Conservation (phyloP, 2,888 invertebrate species). For the Drosophila falleni region DNA sequence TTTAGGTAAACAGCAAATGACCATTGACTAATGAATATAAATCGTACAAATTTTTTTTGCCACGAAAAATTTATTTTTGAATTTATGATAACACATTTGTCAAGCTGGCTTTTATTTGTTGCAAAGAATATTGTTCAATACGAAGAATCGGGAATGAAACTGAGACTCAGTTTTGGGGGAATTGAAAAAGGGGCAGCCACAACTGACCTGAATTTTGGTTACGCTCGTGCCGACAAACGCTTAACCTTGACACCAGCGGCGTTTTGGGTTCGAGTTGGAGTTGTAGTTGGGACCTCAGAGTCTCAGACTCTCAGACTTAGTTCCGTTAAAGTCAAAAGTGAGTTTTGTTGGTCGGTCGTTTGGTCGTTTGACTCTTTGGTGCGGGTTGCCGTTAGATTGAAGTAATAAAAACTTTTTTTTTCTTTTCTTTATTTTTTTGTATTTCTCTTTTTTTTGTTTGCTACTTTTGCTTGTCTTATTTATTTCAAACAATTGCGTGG, state of each 20-base stretch:
- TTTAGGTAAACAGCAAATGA: slow-evolving; percentile 16
- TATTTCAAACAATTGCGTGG: slow-evolving; percentile 66
- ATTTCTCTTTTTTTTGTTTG: slow-evolving; percentile 9
- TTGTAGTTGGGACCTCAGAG: slow-evolving; percentile 1
- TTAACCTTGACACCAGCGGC: slow-evolving; percentile 76
- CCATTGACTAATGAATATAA: slow-evolving; percentile 69
- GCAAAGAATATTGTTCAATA: slow-evolving; percentile 8
- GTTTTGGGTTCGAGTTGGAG: slow-evolving; percentile 17
- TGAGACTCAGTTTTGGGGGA: neutral
- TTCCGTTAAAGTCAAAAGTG: slow-evolving; percentile 64
- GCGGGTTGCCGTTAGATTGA: slow-evolving; percentile 65
- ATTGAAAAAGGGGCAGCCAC: neutral
- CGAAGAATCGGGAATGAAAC: neutral
- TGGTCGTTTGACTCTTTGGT: slow-evolving; percentile 22
- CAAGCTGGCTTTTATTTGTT: slow-evolving; percentile 23
- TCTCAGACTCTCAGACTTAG: slow-evolving; percentile 13
- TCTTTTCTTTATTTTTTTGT: slow-evolving; percentile 9
- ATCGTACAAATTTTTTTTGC: slow-evolving; percentile 56
- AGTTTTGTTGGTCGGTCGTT: slow-evolving; percentile 25
- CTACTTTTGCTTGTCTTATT: slow-evolving; percentile 40
- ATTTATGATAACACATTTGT: slow-evolving; percentile 71
- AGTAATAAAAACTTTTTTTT: slow-evolving; percentile 61
- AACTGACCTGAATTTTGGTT: slow-evolving; percentile 69
- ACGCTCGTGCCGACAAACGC: slow-evolving; percentile 70
- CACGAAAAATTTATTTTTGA: slow-evolving; percentile 64